These are phyloP conservation scores for Homarus americanus DNA, from an alignment of 1,140 invertebrate genomes.

Conservation along the genomic window DNA sequence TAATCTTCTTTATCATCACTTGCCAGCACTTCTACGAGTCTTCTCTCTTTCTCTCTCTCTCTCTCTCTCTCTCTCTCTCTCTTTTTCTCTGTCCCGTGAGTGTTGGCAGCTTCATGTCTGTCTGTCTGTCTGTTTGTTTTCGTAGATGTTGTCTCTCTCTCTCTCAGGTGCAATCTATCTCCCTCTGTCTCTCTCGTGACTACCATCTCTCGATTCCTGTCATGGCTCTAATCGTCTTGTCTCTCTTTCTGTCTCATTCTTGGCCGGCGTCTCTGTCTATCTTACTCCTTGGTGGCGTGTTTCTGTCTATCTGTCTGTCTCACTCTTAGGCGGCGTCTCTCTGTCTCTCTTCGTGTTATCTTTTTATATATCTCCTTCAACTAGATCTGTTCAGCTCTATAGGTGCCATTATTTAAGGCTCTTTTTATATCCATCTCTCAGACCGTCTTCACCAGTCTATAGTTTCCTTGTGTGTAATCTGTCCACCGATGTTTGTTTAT, in stretches of 20 bases:
- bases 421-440: too few species aligned
- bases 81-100: slow-evolving; percentile 10
- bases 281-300: neutral
- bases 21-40: neutral
- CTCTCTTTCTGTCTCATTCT: neutral
- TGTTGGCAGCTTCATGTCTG: too few species aligned
- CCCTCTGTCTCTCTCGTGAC: neutral
- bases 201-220: too few species aligned
- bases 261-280: neutral
- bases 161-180: neutral
- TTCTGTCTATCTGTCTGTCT: slow-evolving; percentile 13
- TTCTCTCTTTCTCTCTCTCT: neutral
- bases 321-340: neutral
- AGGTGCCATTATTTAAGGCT: too few species aligned
- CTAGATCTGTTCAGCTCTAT: too few species aligned
- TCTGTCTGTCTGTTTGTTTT: too few species aligned
- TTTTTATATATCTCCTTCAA: too few species aligned
- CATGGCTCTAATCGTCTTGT: too few species aligned
- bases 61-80: slow-evolving; percentile 9
- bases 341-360: slow-evolving; percentile 2
- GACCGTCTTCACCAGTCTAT: too few species aligned
- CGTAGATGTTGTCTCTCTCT: neutral
- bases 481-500: too few species aligned
- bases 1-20: slow-evolving; percentile 20
- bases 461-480: too few species aligned